Conservation (phyloP, 2,797 vertebrate genomes). For the Myiothlypis chrysogaster region DNA sequence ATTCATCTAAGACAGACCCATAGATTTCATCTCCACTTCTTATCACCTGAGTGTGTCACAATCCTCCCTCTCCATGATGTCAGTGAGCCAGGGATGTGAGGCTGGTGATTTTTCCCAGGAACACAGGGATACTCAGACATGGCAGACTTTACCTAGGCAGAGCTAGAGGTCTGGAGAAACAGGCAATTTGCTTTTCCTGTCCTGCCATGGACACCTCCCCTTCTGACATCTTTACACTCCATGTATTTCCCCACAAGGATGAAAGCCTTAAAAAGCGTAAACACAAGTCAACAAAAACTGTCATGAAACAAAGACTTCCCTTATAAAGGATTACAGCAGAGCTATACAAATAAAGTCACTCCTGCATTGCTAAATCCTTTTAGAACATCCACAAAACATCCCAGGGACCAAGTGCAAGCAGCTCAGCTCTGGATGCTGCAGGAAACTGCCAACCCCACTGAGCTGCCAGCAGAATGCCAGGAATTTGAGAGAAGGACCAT, state of each 20-base stretch:
- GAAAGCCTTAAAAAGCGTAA: neutral
- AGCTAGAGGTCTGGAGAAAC: neutral
- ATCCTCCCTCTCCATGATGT: neutral
- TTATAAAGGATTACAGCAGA: neutral
- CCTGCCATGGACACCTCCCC: neutral
- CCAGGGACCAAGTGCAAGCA: neutral
- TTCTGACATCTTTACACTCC: neutral
- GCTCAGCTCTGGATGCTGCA: neutral
- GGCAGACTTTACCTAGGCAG: rapidly evolving
- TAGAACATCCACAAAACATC: neutral
- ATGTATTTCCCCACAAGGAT: neutral
- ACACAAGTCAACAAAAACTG: neutral
- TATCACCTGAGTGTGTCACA: neutral
- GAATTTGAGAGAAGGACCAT: neutral
- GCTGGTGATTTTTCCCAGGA: neutral
- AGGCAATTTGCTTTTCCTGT: neutral
- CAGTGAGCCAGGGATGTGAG: neutral
- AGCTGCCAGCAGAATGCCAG: neutral
- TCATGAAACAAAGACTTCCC: neutral
- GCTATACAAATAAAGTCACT: neutral
- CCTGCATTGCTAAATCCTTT: neutral
- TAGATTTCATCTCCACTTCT: neutral
- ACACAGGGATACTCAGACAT: neutral
- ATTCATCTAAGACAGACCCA: neutral
- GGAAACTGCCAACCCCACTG: neutral